Percentiles rank a stretch among this genome's conserved stretches.
Evolutionary conservation across 2,113 vertebrate genomes (phyloP).

Genomic region (Podocnemis expansa): DNA sequence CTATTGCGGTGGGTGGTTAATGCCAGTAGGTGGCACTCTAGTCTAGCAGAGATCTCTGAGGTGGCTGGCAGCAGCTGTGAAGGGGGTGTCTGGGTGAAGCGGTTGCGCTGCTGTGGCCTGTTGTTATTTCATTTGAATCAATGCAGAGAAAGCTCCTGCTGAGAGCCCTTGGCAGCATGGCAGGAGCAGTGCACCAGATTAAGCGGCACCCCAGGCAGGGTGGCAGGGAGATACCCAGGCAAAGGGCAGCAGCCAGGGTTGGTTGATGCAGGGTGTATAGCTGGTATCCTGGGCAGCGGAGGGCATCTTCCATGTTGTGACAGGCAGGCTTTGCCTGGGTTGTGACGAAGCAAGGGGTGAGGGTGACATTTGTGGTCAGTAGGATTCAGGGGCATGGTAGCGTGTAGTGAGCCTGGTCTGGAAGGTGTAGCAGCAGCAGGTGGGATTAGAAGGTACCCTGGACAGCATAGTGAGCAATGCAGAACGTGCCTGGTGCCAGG

Average conservation of each 20-base stretch:
- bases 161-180: neutral
- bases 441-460: neutral
- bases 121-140: neutral
- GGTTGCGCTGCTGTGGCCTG: neutral
- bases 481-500: neutral
- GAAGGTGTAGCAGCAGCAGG: no score
- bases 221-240: neutral
- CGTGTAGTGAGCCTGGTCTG: no score
- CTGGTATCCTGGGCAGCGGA: neutral
- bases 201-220: neutral
- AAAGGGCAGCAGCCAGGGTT: neutral
- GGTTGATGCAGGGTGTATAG: neutral
- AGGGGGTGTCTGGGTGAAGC: neutral
- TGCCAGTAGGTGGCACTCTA: conserved; percentile 57
- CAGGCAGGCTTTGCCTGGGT: neutral
- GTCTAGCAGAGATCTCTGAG: neutral
- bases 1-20: neutral
- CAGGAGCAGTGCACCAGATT: no score
- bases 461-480: neutral
- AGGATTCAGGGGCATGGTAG: no score
- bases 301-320: neutral
- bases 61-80: neutral
- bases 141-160: neutral
- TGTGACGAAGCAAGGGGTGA: neutral
- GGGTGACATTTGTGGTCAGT: neutral